Conservation (phyloP, 2,113 vertebrate species). For the Embiotoca jacksoni region DNA sequence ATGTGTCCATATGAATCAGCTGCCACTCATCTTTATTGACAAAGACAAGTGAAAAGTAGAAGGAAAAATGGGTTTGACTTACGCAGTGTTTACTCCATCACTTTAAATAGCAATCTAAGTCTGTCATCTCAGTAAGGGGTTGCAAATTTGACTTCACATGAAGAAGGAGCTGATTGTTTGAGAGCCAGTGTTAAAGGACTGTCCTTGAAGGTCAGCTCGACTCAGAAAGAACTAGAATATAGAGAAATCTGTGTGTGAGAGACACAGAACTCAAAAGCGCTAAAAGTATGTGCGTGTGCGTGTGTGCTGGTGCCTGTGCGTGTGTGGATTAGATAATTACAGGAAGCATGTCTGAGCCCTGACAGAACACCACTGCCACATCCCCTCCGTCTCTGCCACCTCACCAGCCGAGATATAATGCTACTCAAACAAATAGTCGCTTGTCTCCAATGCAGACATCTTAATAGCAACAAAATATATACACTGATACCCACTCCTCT, state of each 20-base stretch:
- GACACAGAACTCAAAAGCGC: background rate
- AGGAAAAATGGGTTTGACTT: constrained; percentile 33
- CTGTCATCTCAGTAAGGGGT: constrained; percentile 49
- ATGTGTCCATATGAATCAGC: constrained; percentile 24
- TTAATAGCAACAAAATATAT: constrained; percentile 72
- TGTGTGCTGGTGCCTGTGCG: constrained; percentile 6
- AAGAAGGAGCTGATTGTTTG: constrained; percentile 57
- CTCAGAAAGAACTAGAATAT: constrained; percentile 23
- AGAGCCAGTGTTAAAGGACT: constrained; percentile 9
- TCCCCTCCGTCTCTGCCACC: constrained; percentile 60
- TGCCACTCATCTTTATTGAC: constrained; percentile 43
- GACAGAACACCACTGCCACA: constrained; percentile 68
- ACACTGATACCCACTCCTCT: constrained; percentile 55
- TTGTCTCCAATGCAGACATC: constrained; percentile 60
- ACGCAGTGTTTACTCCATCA: constrained; percentile 45
- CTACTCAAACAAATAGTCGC: constrained; percentile 73
- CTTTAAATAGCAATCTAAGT: constrained; percentile 48
- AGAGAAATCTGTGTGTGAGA: constrained; percentile 34
- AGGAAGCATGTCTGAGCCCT: constrained; percentile 74
- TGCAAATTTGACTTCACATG: constrained; percentile 38
- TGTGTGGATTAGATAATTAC: constrained; percentile 80
- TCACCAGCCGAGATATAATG: constrained; percentile 56
- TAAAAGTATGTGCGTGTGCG: background rate
- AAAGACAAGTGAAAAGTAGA: constrained; percentile 39
- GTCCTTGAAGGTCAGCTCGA: constrained; percentile 41